A percentile compares a stretch with the other conserved stretches of the same genome.
phyloP scores from a whole-genome alignment of 2,797 vertebrate genomes.

The Lagodon rhomboides region DNA sequence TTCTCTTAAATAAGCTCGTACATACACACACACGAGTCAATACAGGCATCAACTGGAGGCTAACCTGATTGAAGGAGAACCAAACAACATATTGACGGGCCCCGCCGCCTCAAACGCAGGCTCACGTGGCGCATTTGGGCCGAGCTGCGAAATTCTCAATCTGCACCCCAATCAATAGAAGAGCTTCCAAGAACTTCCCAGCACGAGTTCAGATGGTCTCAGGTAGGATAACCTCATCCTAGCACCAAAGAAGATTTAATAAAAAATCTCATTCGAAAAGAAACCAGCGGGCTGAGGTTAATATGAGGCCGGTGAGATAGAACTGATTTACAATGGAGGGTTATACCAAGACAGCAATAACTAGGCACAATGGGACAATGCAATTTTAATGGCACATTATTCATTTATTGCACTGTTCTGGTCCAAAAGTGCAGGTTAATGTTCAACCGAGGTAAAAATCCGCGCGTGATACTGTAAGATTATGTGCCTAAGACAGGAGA shows the following conservation, averaged over 20 bases:
- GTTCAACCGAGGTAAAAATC: slow-evolving; percentile 10
- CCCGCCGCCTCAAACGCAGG: slow-evolving; percentile 2
- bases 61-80: slow-evolving; percentile 15
- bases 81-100: slow-evolving; percentile 53
- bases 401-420: slow-evolving; percentile 50
- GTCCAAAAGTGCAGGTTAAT: slow-evolving; percentile 48
- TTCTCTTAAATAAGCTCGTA: slow-evolving; percentile 27
- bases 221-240: not conserved
- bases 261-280: slow-evolving; percentile 19
- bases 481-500: not conserved
- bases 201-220: not conserved
- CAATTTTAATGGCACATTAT: slow-evolving; percentile 61
- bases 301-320: slow-evolving; percentile 8
- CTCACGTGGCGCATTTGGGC: not conserved
- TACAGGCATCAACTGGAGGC: slow-evolving; percentile 29
- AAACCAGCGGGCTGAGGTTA: slow-evolving; percentile 32
- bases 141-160: slow-evolving; percentile 1
- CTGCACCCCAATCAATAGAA: not conserved
- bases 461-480: not conserved
- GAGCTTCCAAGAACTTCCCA: not conserved
- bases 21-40: slow-evolving; percentile 19
- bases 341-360: slow-evolving; percentile 50
- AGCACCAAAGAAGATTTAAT: not conserved
- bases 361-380: slow-evolving; percentile 34
- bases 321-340: slow-evolving; percentile 37